Percentiles rank a stretch among this genome's conserved stretches.
phyloP scores from a whole-genome alignment of 2,797 vertebrate genomes.

The Enteromius anoplus region DNA sequence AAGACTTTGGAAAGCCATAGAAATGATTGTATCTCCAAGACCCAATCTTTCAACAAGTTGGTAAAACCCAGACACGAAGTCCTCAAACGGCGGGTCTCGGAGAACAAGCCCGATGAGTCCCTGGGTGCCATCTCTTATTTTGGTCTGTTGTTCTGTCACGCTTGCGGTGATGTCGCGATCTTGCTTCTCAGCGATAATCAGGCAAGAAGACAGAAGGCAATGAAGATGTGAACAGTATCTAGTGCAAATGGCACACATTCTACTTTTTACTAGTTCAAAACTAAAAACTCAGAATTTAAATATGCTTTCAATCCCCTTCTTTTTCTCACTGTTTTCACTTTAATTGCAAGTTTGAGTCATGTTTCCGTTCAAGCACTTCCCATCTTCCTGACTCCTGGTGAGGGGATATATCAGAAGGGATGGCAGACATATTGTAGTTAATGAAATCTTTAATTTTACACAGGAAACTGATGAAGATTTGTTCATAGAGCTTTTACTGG shows the following conservation, averaged over 20 bases:
- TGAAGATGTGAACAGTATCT: too few relatives aligned
- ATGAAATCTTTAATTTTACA: slow-evolving; percentile 59
- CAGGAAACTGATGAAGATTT: slow-evolving; percentile 61
- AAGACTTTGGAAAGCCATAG: too few relatives aligned
- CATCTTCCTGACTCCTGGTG: slow-evolving; percentile 56
- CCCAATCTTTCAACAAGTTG: too few relatives aligned
- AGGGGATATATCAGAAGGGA: slow-evolving; percentile 61
- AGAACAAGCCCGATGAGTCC: too few relatives aligned
- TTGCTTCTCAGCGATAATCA: too few relatives aligned
- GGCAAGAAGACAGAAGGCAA: too few relatives aligned
- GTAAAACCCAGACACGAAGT: too few relatives aligned
- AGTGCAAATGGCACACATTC: slow-evolving; percentile 37
- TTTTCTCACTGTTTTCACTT: slow-evolving; percentile 18
- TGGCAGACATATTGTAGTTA: slow-evolving; percentile 63
- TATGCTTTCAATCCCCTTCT: slow-evolving; percentile 29
- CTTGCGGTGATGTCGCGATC: too few relatives aligned
- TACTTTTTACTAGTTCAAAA: slow-evolving; percentile 4
- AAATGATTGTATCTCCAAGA: too few relatives aligned
- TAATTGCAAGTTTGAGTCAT: slow-evolving; percentile 46
- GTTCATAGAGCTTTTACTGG: slow-evolving; percentile 69
- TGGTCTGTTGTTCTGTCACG: too few relatives aligned
- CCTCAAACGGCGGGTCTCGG: too few relatives aligned
- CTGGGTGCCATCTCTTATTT: too few relatives aligned
- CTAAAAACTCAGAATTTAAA: slow-evolving; percentile 16
- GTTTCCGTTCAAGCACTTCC: slow-evolving; percentile 68